Base-by-base conservation (phyloP, 2,797 vertebrate species). In the Hoplostethus atlanticus region DNA sequence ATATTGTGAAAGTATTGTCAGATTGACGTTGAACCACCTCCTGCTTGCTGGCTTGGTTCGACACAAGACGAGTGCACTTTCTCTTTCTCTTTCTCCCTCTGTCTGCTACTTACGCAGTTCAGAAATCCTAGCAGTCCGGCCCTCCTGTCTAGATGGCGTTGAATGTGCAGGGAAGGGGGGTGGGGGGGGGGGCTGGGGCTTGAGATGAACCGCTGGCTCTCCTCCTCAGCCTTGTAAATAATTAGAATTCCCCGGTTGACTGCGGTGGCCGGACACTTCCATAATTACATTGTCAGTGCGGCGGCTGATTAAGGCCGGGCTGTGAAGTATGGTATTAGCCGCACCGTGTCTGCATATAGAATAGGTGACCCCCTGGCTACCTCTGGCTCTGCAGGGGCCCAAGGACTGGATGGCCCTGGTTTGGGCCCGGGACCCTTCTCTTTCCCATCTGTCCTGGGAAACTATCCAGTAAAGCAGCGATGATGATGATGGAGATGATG, bases 241-340 rank as follows among this genome's bases (percentile, higher is more conserved):
- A 92, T 91, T 92, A 88, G 90, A 93, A 94, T 92, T 93, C 90
- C 87, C 86, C 64, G 70, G 77, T 76, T 64, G 84, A 88, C 74
- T 79, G 89, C 89, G 50, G 82, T 42, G 75, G 85, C 86, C 44
- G 89, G 90, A 94, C 93, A 91, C 90, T 92, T 93, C 89, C 89
- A 92, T 94, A 93, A 94, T 94, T 94, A 93, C 93, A 93, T 89
- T 93, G 93, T 94, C 93, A 93, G 87, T 62, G 87, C 81, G 55
- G 83, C 54, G 78, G 78, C 90, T 92, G 92, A 93, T 93, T 91
- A 91, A 89, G 87, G 85, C 75, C 25, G 71, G 76, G 71, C 87
- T 90, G 86, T 94, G 92, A 93, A 91, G 87, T 90, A 93, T 85
- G 86, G 86, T 60, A 86, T 84, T 84, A 87, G 84, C 84, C 40